Conservation (phyloP, 2,888 invertebrate species). For the Sinodicranocentrus sp. region DNA sequence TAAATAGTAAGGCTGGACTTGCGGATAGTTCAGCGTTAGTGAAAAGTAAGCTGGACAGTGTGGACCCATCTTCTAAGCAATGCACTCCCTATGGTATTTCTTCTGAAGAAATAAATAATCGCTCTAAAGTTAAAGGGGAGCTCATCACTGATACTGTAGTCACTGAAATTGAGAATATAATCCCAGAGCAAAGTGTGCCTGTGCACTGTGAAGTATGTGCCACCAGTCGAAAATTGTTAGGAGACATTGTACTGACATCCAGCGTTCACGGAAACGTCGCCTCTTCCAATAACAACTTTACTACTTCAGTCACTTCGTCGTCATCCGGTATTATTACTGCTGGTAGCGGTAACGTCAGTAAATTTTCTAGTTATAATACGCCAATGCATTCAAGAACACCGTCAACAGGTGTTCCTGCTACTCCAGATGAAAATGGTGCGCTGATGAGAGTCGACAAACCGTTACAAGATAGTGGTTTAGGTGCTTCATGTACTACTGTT, state of each 20-base stretch:
- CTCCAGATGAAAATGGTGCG: slow-evolving; percentile 79
- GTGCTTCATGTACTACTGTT: slow-evolving; percentile 18
- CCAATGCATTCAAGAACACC: slow-evolving; percentile 82
- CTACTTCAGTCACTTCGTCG: slow-evolving; percentile 34
- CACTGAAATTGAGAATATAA: slow-evolving; percentile 18
- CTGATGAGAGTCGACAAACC: slow-evolving; percentile 27
- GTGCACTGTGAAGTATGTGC: slow-evolving; percentile 78
- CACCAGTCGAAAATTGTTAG: slow-evolving; percentile 77
- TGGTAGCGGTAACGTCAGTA: slow-evolving; percentile 60
- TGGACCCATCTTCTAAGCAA: slow-evolving; percentile 10
- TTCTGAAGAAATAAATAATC: background rate
- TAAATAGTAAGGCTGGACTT: slow-evolving; percentile 38
- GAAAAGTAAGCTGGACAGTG: slow-evolving; percentile 16
- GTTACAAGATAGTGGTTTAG: slow-evolving; percentile 26
- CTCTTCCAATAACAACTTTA: slow-evolving; percentile 37
- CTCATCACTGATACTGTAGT: background rate
- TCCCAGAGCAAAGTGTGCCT: slow-evolving; percentile 25
- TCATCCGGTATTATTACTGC: slow-evolving; percentile 23
- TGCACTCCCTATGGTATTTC: slow-evolving; percentile 9
- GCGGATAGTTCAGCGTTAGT: background rate
- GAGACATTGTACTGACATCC: slow-evolving; percentile 59
- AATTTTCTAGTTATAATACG: slow-evolving; percentile 78
- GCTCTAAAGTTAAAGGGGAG: background rate
- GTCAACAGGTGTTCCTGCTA: slow-evolving; percentile 82
- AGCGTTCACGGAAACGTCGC: slow-evolving; percentile 39